A percentile compares a stretch with the other conserved stretches of the same genome.
Evolutionary conservation across 2,113 vertebrate species (phyloP).

Genomic region (Parotia lawesii): DNA sequence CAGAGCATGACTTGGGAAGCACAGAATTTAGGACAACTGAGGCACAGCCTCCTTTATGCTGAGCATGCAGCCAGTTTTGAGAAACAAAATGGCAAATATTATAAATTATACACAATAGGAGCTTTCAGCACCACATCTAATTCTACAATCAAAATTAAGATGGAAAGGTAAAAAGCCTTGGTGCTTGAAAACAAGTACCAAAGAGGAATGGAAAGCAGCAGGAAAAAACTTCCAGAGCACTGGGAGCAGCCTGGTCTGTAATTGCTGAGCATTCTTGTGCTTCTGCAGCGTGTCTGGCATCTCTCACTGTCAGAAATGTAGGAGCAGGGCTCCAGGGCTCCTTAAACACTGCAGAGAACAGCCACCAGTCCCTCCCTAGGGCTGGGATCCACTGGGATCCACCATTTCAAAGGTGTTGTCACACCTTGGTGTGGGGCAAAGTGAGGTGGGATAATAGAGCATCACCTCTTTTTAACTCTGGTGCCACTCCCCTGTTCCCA

Average conservation of each 20-base stretch:
- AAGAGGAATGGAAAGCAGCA: neutral
- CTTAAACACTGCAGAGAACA: constrained; percentile 1
- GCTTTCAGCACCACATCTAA: neutral
- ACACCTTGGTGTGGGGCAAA: neutral
- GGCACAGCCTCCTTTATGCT: neutral
- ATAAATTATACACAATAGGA: accelerated
- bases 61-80: neutral
- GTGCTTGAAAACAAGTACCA: neutral
- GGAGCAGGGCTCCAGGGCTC: neutral
- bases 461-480: neutral
- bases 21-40: neutral
- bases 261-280: neutral
- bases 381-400: neutral
- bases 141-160: neutral
- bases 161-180: neutral
- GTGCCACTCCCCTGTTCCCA: neutral
- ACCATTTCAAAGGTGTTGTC: neutral
- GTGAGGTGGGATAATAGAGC: neutral
- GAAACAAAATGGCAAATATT: neutral
- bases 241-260: neutral
- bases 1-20: neutral
- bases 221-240: neutral
- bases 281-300: neutral
- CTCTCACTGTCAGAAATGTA: neutral
- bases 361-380: neutral